Conservation (phyloP, 1,140 invertebrate genomes). For the Lordiphosa clarofinis region DNA sequence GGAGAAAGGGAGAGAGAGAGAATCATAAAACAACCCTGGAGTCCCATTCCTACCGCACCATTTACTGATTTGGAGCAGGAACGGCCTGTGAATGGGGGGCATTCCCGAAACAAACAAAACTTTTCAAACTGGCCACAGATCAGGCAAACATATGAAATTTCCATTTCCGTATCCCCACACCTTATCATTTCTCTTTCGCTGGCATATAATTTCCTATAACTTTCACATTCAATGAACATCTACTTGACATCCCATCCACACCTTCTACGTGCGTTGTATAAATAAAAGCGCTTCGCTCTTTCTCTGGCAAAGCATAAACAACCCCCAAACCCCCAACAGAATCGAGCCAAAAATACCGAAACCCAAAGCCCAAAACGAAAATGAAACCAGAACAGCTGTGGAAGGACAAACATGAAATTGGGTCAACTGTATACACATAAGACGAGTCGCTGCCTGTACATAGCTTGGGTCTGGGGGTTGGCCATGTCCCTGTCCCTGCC, state of each 20-base stretch:
- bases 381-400: slow-evolving; percentile 70
- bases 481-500: slow-evolving; percentile 41
- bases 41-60: slow-evolving; percentile 61
- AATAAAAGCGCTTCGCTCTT: slow-evolving; percentile 48
- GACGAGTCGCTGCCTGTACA: slow-evolving; percentile 10
- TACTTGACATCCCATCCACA: slow-evolving; percentile 44
- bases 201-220: slow-evolving; percentile 44
- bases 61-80: slow-evolving; percentile 70
- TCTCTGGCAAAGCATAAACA: slow-evolving; percentile 58
- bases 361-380: slow-evolving; percentile 51
- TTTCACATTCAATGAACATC: slow-evolving; percentile 59
- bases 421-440: slow-evolving; percentile 64
- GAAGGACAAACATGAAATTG: slow-evolving; percentile 67
- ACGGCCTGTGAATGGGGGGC: no score
- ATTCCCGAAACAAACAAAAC: slow-evolving; percentile 18
- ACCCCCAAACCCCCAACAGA: slow-evolving; percentile 59
- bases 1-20: slow-evolving; percentile 3
- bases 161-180: not conserved
- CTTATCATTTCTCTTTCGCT: slow-evolving; percentile 42
- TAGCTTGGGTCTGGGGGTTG: slow-evolving; percentile 37
- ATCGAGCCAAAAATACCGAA: slow-evolving; percentile 50
- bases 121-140: no score
- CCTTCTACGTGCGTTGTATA: slow-evolving; percentile 64
- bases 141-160: no score
- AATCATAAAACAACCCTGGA: slow-evolving; percentile 45